phyloP scores from a whole-genome alignment of 2,113 vertebrate species.

The Monarcha castaneiventris region DNA sequence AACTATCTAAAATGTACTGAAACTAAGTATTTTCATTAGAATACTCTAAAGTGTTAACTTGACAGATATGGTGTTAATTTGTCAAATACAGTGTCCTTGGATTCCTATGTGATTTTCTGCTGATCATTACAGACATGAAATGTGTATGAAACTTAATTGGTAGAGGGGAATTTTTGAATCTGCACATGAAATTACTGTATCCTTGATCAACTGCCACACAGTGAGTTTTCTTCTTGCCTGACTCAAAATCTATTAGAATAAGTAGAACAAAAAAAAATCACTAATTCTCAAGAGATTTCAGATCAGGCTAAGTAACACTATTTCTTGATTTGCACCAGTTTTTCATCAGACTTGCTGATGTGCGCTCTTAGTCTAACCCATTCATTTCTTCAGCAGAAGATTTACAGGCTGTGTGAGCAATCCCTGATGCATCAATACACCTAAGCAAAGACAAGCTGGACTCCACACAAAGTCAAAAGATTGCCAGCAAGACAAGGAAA shows the following conservation, averaged over 20 bases:
- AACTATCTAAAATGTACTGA: not conserved
- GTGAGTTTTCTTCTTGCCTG: not conserved
- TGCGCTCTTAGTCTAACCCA: not conserved
- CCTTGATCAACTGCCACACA: not conserved
- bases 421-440: not conserved
- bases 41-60: not conserved
- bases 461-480: not conserved
- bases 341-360: not conserved
- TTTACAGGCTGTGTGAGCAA: not conserved
- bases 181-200: not conserved
- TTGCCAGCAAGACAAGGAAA: not conserved
- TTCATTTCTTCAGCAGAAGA: not conserved
- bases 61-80: not conserved
- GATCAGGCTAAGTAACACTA: not conserved
- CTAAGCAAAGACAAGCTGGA: not conserved
- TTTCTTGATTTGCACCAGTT: not conserved
- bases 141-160: not conserved
- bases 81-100: rapidly evolving
- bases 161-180: not conserved
- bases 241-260: not conserved
- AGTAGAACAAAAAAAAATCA: not conserved
- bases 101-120: not conserved
- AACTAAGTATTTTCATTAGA: not conserved
- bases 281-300: not conserved
- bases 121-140: not conserved